A percentile compares a stretch with the other conserved stretches of the same genome.
Evolutionary conservation across 2,888 invertebrate genomes (phyloP).

Genomic region (Lasioglossum oenotherae): DNA sequence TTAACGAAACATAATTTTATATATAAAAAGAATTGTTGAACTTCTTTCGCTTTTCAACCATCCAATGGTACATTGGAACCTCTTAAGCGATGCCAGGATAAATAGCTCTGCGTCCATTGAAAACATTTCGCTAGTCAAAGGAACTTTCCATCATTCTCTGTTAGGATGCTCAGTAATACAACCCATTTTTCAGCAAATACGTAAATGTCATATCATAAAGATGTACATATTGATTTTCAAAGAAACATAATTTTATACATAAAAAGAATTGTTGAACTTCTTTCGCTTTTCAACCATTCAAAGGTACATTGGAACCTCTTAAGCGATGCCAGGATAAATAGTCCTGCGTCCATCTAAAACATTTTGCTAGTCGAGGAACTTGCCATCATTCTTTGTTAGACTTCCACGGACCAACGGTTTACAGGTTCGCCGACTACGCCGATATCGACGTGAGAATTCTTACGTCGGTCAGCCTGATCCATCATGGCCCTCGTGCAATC

Average conservation of each 20-base stretch:
- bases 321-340: neutral
- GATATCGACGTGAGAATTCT: conserved; percentile 12
- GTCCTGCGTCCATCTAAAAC: neutral
- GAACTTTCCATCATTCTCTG: conserved; percentile 23
- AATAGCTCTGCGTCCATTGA: neutral
- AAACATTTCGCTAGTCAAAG: neutral
- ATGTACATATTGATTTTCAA: neutral
- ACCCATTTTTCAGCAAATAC: neutral
- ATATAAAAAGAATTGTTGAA: neutral
- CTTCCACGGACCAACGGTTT: neutral
- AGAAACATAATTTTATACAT: neutral
- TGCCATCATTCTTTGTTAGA: conserved; percentile 34
- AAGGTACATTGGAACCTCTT: neutral
- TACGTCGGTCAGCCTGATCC: conserved; percentile 9
- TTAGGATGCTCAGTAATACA: neutral
- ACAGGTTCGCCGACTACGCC: neutral
- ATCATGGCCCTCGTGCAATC: conserved; percentile 10
- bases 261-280: neutral
- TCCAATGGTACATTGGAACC: neutral
- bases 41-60: neutral
- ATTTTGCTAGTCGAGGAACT: neutral
- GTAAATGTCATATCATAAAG: neutral
- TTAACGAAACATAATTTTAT: neutral
- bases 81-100: neutral
- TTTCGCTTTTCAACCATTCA: neutral